A percentile compares a stretch with the other conserved stretches of the same genome.
phyloP scores from a whole-genome alignment of 2,797 vertebrate genomes.

The Mergus octosetaceus region DNA sequence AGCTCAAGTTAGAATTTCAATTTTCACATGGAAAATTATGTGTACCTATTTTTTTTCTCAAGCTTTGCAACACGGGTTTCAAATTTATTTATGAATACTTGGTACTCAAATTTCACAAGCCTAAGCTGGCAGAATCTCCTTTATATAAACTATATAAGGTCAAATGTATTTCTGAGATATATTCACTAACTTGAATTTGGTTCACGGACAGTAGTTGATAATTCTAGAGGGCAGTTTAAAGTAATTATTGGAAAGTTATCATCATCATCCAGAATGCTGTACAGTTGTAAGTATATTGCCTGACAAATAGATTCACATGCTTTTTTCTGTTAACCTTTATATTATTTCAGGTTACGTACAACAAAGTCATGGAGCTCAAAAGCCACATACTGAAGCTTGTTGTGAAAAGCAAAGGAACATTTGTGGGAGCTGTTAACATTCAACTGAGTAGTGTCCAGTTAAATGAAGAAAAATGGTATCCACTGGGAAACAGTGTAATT shows the following conservation, averaged over 20 bases:
- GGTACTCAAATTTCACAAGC: neutral
- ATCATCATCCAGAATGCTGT: neutral
- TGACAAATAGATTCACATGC: neutral
- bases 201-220: neutral
- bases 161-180: constrained; percentile 12
- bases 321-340: neutral
- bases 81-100: neutral
- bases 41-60: neutral
- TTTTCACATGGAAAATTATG: neutral
- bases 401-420: constrained; percentile 84
- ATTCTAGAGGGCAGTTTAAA: neutral
- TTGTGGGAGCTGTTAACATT: constrained; percentile 83
- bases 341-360: constrained; percentile 80
- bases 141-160: neutral
- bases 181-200: neutral
- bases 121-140: neutral
- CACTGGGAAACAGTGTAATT: constrained; percentile 77
- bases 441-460: constrained; percentile 72
- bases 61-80: neutral
- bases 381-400: constrained; percentile 82
- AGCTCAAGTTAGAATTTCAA: neutral
- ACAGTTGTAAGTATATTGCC: neutral
- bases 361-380: constrained; percentile 71
- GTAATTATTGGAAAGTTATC: neutral
- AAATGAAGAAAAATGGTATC: constrained; percentile 84